phyloP scores from a whole-genome alignment of 1,140 invertebrate species.

The Cotesia glomerata region DNA sequence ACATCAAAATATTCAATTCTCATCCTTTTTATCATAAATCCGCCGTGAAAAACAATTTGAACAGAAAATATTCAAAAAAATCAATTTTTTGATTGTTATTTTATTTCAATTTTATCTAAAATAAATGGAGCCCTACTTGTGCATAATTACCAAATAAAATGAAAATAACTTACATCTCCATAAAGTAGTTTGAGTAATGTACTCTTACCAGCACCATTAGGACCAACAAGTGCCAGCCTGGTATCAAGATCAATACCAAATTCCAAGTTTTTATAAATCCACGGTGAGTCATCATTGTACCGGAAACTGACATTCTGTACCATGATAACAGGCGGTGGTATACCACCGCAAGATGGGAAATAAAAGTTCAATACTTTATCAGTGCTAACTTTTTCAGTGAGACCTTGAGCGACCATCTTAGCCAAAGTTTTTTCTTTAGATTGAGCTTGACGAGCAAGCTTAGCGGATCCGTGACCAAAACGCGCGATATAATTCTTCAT shows the following conservation, averaged over 20 bases:
- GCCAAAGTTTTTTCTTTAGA: conserved; percentile 99
- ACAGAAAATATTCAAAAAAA: too few relatives aligned
- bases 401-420: conserved; percentile 97
- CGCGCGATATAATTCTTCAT: conserved; percentile 99
- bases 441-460: conserved; percentile 97
- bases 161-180: conserved; percentile 77
- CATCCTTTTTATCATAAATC: too few relatives aligned
- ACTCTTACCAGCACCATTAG: conserved; percentile 98
- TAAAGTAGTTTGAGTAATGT: conserved; percentile 95
- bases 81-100: not conserved
- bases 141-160: not conserved
- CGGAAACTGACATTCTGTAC: conserved; percentile 96
- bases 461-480: conserved; percentile 99
- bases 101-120: not conserved
- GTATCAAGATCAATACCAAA: conserved; percentile 99
- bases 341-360: conserved; percentile 94
- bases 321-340: conserved; percentile 99
- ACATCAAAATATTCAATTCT: too few relatives aligned
- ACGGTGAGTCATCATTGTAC: conserved; percentile 86
- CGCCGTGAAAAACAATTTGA: too few relatives aligned
- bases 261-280: conserved; percentile 97
- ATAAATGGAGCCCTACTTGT: too few relatives aligned
- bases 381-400: conserved; percentile 90
- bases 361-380: conserved; percentile 95
- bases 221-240: conserved; percentile 94